Evolutionary conservation across 2,888 invertebrate genomes (phyloP).

Genomic region (Microctonus brassicae): DNA sequence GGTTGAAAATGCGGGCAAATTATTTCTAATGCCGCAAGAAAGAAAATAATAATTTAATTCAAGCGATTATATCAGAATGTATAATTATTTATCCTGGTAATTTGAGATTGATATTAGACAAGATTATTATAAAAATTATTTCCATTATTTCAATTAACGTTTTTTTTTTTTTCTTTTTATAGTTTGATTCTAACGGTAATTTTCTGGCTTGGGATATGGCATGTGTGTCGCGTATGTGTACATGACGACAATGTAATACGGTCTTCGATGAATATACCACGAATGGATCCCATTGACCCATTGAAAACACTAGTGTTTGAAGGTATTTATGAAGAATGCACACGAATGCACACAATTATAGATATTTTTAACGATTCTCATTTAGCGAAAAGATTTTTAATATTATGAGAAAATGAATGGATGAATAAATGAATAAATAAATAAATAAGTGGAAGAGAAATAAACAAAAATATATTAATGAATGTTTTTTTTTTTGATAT

Average conservation of each 20-base stretch:
- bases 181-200: neutral
- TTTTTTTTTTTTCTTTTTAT: neutral
- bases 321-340: neutral
- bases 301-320: constrained; percentile 21
- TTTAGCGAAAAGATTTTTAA: neutral
- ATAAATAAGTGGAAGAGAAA: too few species aligned
- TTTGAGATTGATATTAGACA: neutral
- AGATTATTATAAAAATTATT: neutral
- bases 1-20: constrained; percentile 24
- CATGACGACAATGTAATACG: constrained; percentile 1
- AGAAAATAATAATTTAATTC: constrained; percentile 1
- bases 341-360: neutral
- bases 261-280: too few species aligned
- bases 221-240: constrained; percentile 36
- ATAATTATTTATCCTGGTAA: neutral
- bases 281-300: constrained; percentile 45
- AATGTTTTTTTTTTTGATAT: too few species aligned
- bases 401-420: too few species aligned
- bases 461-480: too few species aligned
- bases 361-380: neutral
- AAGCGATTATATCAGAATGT: neutral
- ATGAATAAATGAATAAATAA: too few species aligned
- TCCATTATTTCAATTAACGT: neutral
- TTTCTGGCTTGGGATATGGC: neutral
- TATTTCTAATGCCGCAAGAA: constrained; percentile 2